Base-by-base conservation (phyloP, 1,140 invertebrate species). In the Bombus haemorrhoidalis region DNA sequence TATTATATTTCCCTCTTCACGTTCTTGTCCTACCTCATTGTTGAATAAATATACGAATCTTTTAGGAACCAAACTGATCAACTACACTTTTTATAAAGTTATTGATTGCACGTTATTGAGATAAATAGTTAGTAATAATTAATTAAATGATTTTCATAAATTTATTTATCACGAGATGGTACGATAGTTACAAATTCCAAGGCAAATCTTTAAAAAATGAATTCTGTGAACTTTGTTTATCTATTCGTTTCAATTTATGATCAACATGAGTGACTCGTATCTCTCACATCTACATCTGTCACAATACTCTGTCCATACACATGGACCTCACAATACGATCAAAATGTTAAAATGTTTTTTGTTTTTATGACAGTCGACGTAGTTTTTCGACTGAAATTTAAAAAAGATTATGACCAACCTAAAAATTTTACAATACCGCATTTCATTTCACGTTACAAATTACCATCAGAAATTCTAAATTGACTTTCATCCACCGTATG, bases 391-490 rank as follows among this genome's bases (percentile, higher is more conserved):
- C 25, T 28, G 10, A 28, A 71, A 71, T 13, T 25, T 71, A 39
- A 39, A 28, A 32, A 53, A 34, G 57, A 74, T 10, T 18, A 34
- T 25, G 32, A 22, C 34, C 6, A 25, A 22, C 18, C 8, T 68
- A 68, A 37, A 68, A 73, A 73, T 41, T 34, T 32, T 34, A 47
- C 39, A 74, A 74, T 74, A 47, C 73, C 28, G 41, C 10, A 32
- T 34, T 43, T 53, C 47, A 53, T 75, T 53, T 75, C 22, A 32
- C 13, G 47, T 57, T 72, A n/a, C 64, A 37, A 68, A 79, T 78
- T 34, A 43, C 59, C n/a, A 43, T 34, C 41, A 68, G 77, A 68
- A 68, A 47, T 68, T 47, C 62, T 32, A 47, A 79, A 68, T 68
- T 79, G 62, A 68, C 43, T 47, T 79, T 68, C 64, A 18, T 32